Evolutionary conservation across 2,113 vertebrate genomes (phyloP), one percentile per base, ranked within the genome.

Genomic region (Zootoca vivipara): DNA sequence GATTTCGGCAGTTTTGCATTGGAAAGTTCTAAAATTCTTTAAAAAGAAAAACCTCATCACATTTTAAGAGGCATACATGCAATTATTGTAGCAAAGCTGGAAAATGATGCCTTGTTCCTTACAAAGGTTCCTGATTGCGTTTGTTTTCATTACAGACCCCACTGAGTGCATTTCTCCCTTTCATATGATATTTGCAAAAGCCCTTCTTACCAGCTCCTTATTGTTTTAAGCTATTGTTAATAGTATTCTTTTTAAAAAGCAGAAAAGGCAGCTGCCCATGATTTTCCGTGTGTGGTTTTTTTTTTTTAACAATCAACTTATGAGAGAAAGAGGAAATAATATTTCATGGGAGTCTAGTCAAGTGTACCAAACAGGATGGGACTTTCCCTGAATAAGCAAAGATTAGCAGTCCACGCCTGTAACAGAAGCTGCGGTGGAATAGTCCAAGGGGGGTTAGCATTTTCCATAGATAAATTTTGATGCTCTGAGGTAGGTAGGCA

Each of bases 251-350:
- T 30, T 20, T 46, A 80, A 90, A 90, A 62, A 75, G n/a, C n/a
- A 58, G 83, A 90, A 89, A 62, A 90, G 79, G 38, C 82, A 87
- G 2, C 20, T 72, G 2, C 56, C 86, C 46, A 86, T 90, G 90
- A 38, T 91, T 81, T 89, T 83, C 56, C 84, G 4, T 90, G 88
- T 42, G 0, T 52, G 46, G 10, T 46, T 10, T 46, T 10, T 46
- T 12, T 86, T 78, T n/a, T 90, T 89, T 33, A 73, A 89, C 83
- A 85, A 35, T 35, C 33, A 78, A 65, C 58, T 26, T 65, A 65
- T 62, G 58, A 62, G 64, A 88, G 35, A 65, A 83, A 92, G 86
- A 75, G 80, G 90, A 94, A 95, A 93, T 84, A 88, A 90, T 93
- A 95, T 92, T 92, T 92, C 72, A 83, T 26, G 65, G 84, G 22